Conservation (phyloP, 2,888 invertebrate genomes). For the Aphidoletes aphidimyza region DNA sequence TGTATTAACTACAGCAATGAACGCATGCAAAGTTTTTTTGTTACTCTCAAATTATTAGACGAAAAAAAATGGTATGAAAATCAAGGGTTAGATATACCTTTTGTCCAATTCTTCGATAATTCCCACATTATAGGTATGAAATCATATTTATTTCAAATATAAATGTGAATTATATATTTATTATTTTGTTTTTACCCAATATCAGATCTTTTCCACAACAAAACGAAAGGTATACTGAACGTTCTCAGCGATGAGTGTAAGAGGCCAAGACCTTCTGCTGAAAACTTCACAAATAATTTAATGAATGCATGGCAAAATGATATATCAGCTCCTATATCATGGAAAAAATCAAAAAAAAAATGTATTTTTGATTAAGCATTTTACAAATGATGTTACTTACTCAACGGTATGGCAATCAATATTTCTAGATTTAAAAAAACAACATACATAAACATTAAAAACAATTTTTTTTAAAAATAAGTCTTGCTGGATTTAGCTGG, state of each 20-base stretch:
- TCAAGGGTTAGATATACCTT: not conserved
- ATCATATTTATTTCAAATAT: not conserved
- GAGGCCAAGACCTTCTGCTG: not conserved
- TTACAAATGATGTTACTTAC: not conserved
- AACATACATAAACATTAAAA: no score
- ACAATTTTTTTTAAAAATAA: no score
- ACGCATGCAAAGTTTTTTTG: not conserved
- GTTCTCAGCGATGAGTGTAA: slow-evolving; percentile 7
- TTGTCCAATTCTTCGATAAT: not conserved
- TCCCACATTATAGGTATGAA: not conserved
- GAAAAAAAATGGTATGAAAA: not conserved
- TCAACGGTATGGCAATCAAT: not conserved
- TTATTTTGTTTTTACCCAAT: not conserved
- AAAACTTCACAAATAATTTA: slow-evolving; percentile 21
- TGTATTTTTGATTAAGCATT: not conserved
- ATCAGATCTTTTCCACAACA: not conserved
- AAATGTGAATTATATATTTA: not conserved
- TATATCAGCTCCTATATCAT: not conserved
- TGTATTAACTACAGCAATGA: not conserved
- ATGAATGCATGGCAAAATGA: slow-evolving; percentile 15
- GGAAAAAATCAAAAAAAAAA: not conserved
- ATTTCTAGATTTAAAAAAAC: no score
- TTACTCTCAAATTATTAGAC: not conserved
- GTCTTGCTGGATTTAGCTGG: no score
- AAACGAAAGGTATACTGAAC: not conserved